Evolutionary conservation across 2,888 invertebrate genomes (phyloP).

Genomic region (Ellobium chinense): DNA sequence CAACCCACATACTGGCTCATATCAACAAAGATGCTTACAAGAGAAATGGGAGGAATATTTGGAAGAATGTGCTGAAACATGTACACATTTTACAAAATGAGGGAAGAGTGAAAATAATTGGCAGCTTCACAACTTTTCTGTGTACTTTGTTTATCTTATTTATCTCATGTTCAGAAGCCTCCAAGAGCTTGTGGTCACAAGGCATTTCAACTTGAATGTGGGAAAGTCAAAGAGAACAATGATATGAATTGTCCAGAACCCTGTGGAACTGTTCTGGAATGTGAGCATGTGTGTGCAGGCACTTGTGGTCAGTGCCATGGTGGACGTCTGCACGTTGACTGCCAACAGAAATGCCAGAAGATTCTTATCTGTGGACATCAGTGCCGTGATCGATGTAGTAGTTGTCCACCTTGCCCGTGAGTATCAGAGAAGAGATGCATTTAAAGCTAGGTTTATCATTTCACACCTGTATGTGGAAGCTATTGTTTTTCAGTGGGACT

Average conservation of each 20-base stretch:
- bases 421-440: too few species aligned
- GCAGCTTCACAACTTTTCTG: too few species aligned
- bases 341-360: conserved; percentile 73
- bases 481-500: not conserved
- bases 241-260: conserved; percentile 74
- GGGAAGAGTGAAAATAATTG: too few species aligned
- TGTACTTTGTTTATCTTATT: not conserved
- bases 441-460: too few species aligned
- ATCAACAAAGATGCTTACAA: too few species aligned
- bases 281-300: conserved; percentile 71
- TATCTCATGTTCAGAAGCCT: conserved; percentile 55
- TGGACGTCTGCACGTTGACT: conserved; percentile 83
- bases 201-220: conserved; percentile 68
- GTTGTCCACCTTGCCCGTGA: conserved; percentile 80
- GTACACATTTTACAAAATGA: too few species aligned
- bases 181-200: conserved; percentile 72
- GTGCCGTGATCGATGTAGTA: conserved; percentile 73
- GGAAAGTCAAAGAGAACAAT: conserved; percentile 56
- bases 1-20: too few species aligned
- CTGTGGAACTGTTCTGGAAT: conserved; percentile 67
- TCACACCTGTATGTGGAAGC: not conserved
- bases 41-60: too few species aligned
- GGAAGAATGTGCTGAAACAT: too few species aligned
- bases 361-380: conserved; percentile 81
- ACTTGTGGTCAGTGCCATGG: conserved; percentile 81